phyloP scores from a whole-genome alignment of 2,888 invertebrate species.

The Mechanitis mazaeus region DNA sequence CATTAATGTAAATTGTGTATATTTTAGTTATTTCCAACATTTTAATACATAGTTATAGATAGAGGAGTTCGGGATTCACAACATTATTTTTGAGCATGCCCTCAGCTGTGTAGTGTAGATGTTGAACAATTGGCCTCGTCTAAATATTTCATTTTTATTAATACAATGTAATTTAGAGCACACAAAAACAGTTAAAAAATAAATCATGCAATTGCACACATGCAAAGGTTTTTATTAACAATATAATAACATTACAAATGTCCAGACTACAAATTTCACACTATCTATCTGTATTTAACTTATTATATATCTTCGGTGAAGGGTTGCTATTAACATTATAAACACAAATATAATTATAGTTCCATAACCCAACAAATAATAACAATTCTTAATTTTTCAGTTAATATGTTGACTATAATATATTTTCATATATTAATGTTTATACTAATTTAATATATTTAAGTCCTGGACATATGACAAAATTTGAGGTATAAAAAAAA shows the following conservation, averaged over 20 bases:
- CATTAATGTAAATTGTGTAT: slow-evolving; percentile 31
- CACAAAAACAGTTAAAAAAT: slow-evolving; percentile 55
- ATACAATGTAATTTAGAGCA: slow-evolving; percentile 35
- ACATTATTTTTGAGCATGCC: slow-evolving; percentile 67
- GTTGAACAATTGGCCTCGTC: slow-evolving; percentile 27
- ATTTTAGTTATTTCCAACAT: slow-evolving; percentile 31
- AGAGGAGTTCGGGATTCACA: slow-evolving; percentile 48
- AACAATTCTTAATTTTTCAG: too few species aligned
- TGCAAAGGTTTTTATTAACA: slow-evolving; percentile 47
- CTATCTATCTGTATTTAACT: too few species aligned
- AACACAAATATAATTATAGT: slow-evolving; percentile 17
- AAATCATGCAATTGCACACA: slow-evolving; percentile 65
- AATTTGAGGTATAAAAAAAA: slow-evolving; percentile 17
- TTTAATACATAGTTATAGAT: slow-evolving; percentile 56
- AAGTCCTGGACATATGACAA: slow-evolving; percentile 19
- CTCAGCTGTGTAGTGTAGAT: slow-evolving; percentile 58
- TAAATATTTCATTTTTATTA: slow-evolving; percentile 10
- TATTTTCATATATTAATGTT: slow-evolving; percentile 18
- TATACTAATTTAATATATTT: slow-evolving; percentile 21
- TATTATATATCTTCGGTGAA: background rate
- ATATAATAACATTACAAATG: slow-evolving; percentile 58
- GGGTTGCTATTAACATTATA: background rate
- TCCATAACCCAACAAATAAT: slow-evolving; percentile 40
- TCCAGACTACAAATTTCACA: slow-evolving; percentile 12
- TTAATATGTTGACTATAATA: slow-evolving; percentile 48